Conservation (phyloP, 2,888 invertebrate genomes). For the Lasius platythorax region DNA sequence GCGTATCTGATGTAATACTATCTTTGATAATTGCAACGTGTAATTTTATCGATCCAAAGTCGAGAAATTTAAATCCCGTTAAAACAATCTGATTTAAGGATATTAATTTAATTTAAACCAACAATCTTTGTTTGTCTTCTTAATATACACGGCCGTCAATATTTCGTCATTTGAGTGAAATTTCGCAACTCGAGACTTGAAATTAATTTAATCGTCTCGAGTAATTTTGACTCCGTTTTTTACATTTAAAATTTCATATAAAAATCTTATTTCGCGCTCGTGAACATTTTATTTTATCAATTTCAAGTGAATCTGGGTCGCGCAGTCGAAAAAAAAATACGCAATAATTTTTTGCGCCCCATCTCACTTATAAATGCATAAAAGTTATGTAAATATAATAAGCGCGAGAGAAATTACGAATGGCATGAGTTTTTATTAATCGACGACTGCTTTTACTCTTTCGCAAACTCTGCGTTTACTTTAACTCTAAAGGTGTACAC, state of each 20-base stretch:
- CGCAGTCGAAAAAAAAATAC: not conserved
- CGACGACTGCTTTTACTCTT: not conserved
- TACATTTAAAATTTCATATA: not conserved
- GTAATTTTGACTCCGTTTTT: not conserved
- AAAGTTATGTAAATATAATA: not conserved
- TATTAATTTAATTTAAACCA: slow-evolving; percentile 8
- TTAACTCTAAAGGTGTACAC: not conserved
- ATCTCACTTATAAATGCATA: not conserved
- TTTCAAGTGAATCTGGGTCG: not conserved
- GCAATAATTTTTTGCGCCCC: not conserved
- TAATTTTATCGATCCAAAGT: not conserved
- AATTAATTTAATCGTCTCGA: not conserved
- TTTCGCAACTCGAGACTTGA: not conserved
- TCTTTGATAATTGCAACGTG: not conserved
- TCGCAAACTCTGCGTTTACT: not conserved
- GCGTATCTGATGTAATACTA: not conserved
- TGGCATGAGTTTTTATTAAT: not conserved
- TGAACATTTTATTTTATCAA: not conserved
- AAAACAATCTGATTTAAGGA: slow-evolving; percentile 21
- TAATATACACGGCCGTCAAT: not conserved
- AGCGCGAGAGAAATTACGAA: not conserved
- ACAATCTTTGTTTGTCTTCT: not conserved
- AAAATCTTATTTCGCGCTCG: not conserved
- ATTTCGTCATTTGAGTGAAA: not conserved
- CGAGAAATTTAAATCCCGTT: slow-evolving; percentile 1